Evolutionary conservation across 1,140 invertebrate species (phyloP).

Genomic region (Ruditapes philippinarum): DNA sequence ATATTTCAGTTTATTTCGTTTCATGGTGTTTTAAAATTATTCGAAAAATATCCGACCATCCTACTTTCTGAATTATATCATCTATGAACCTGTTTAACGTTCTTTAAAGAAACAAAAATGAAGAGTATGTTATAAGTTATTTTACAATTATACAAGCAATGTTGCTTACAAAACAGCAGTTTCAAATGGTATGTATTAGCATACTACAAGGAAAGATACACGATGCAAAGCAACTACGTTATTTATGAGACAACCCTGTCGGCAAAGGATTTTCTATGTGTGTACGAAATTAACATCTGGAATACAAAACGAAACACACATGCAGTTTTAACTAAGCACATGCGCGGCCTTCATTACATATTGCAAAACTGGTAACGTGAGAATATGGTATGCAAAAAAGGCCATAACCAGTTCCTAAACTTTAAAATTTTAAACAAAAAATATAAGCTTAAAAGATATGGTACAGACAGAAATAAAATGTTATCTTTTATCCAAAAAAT

Average conservation of each 20-base stretch:
- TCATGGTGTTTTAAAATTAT: too few relatives aligned
- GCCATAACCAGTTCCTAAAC: background rate
- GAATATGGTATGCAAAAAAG: background rate
- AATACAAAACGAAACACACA: constrained; percentile 31
- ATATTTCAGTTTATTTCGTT: too few relatives aligned
- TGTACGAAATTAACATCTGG: constrained; percentile 44
- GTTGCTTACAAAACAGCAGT: background rate
- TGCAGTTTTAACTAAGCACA: constrained; percentile 26
- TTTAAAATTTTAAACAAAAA: too few relatives aligned
- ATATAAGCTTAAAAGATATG: too few relatives aligned
- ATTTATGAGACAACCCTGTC: constrained; percentile 46
- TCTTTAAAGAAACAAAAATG: too few relatives aligned
- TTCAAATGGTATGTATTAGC: background rate
- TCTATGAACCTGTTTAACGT: too few relatives aligned
- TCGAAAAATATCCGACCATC: too few relatives aligned
- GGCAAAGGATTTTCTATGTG: constrained; percentile 37
- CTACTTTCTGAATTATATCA: too few relatives aligned
- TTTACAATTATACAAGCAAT: background rate
- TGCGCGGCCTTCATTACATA: constrained; percentile 23
- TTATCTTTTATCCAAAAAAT: too few relatives aligned
- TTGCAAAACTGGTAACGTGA: constrained; percentile 12
- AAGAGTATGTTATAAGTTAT: background rate
- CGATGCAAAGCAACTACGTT: constrained; percentile 6
- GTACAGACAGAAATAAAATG: too few relatives aligned
- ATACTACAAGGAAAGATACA: constrained; percentile 1